These are phyloP conservation scores for Neodiprion fabricii DNA, from an alignment of 1,140 invertebrate species.

Conservation along the genomic window DNA sequence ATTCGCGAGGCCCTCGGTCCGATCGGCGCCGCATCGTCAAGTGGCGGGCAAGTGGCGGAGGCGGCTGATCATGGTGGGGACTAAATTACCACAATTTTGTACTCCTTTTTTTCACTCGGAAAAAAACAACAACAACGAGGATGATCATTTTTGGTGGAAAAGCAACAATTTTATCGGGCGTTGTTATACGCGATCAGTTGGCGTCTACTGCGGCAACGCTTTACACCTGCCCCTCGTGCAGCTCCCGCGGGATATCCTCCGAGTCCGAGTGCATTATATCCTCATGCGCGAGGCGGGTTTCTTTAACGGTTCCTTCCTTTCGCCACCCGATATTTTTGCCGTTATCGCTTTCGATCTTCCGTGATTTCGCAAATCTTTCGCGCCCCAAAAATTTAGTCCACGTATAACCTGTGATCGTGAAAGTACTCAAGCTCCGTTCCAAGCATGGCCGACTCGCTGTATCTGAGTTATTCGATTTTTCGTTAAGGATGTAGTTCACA, in stretches of 20 bases:
- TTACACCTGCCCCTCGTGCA: constrained; percentile 48
- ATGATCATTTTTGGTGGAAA: constrained; percentile 61
- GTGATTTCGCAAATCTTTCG: no score
- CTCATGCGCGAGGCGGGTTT: neutral
- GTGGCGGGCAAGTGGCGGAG: neutral
- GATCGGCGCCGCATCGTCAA: neutral
- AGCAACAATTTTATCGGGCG: constrained; percentile 59
- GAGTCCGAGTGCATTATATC: neutral
- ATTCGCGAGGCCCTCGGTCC: neutral
- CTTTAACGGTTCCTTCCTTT: constrained; percentile 24
- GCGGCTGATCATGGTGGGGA: constrained; percentile 38
- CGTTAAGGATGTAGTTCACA: no score
- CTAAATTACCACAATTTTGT: constrained; percentile 60
- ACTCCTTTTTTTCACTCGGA: constrained; percentile 30
- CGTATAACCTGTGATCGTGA: no score
- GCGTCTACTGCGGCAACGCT: constrained; percentile 55
- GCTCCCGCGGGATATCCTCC: constrained; percentile 6
- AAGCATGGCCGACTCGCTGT: no score
- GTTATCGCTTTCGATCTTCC: no score
- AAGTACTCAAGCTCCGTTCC: no score
- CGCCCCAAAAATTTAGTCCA: no score
- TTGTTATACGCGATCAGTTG: constrained; percentile 59
- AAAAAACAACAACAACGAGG: constrained; percentile 37
- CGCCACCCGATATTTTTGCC: constrained; percentile 16
- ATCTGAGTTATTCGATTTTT: no score